Conservation (phyloP, 2,113 vertebrate genomes). For the Saccopteryx bilineata region DNA sequence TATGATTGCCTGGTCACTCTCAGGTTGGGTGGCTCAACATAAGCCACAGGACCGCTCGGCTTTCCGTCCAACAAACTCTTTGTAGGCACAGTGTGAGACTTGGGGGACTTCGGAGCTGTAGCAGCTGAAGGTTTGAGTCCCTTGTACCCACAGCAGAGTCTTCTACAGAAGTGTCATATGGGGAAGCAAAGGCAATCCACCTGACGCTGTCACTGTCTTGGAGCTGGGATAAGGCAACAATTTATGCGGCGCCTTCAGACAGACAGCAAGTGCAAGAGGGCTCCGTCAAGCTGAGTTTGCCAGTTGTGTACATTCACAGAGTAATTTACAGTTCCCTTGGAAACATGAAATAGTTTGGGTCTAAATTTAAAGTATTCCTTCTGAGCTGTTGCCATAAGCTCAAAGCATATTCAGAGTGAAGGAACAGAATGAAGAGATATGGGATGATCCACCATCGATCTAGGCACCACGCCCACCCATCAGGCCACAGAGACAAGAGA, state of each 20-base stretch:
- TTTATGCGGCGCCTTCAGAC: constrained; percentile 58
- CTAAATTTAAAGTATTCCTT: constrained; percentile 83
- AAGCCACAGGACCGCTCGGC: background rate
- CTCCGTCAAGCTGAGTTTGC: constrained; percentile 55
- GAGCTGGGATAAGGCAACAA: constrained; percentile 44
- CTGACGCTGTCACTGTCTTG: constrained; percentile 63
- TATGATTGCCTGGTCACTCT: background rate
- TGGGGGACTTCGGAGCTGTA: background rate
- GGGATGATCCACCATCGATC: background rate
- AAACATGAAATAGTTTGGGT: constrained; percentile 80
- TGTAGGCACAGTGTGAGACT: background rate
- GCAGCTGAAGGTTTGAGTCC: background rate
- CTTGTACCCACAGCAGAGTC: background rate
- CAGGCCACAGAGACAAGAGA: background rate
- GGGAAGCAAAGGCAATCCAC: constrained; percentile 39
- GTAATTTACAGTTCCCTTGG: constrained; percentile 85
- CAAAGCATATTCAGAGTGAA: constrained; percentile 75
- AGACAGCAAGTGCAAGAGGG: background rate
- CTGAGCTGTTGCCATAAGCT: constrained; percentile 70
- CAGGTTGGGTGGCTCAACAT: fast-evolving
- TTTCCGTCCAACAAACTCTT: background rate
- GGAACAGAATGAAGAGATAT: constrained; percentile 36
- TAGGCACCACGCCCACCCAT: background rate
- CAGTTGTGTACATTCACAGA: constrained; percentile 74
- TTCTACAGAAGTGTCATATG: background rate